Evolutionary conservation across 2,888 invertebrate species (phyloP).

Genomic region (Lobophora halterata): DNA sequence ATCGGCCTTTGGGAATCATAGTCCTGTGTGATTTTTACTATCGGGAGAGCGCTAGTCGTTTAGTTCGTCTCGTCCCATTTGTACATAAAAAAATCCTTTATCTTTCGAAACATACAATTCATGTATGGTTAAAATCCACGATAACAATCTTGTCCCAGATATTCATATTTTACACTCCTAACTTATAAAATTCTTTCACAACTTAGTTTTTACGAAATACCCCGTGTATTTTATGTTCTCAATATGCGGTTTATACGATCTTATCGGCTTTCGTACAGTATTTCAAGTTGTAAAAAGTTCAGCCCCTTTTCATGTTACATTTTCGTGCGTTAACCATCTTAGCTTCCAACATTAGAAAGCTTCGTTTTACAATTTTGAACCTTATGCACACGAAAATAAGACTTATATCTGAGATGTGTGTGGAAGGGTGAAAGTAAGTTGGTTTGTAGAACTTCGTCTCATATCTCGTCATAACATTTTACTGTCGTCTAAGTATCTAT

Average conservation of each 20-base stretch:
- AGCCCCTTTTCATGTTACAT: slow-evolving; percentile 60
- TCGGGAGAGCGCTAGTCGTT: too few species aligned
- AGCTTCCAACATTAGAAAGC: slow-evolving; percentile 15
- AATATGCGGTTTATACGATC: slow-evolving; percentile 58
- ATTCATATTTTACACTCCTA: not conserved
- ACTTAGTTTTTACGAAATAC: slow-evolving; percentile 35
- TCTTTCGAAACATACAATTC: too few species aligned
- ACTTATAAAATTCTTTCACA: slow-evolving; percentile 16
- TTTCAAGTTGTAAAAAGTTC: slow-evolving; percentile 72
- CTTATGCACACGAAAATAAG: slow-evolving; percentile 28
- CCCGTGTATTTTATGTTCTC: slow-evolving; percentile 50
- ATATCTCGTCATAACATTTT: slow-evolving; percentile 73
- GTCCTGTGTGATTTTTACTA: too few species aligned
- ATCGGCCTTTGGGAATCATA: too few species aligned
- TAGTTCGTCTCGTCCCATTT: too few species aligned
- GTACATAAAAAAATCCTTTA: too few species aligned
- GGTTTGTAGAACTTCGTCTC: slow-evolving; percentile 54
- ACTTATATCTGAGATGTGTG: slow-evolving; percentile 25
- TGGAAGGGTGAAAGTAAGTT: slow-evolving; percentile 31
- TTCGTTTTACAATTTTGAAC: slow-evolving; percentile 6
- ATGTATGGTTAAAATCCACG: too few species aligned
- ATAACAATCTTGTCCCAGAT: too few species aligned
- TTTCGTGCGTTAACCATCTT: slow-evolving; percentile 48
- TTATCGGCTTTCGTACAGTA: slow-evolving; percentile 67
- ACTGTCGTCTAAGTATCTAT: slow-evolving; percentile 59